Evolutionary conservation across 2,888 invertebrate genomes (phyloP).

Genomic region (Chesias legatella): DNA sequence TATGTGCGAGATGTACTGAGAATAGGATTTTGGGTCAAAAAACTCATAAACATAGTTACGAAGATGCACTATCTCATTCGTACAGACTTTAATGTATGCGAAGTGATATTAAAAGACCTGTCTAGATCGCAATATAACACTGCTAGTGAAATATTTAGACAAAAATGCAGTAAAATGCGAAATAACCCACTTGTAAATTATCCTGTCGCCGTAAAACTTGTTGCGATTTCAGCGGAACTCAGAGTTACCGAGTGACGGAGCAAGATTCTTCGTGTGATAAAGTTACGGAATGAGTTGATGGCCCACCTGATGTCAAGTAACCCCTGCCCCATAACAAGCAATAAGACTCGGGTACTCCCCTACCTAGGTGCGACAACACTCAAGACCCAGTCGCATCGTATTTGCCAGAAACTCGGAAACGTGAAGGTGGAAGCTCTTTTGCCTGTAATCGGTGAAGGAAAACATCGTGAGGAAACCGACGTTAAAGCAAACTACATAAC

Average conservation of each 20-base stretch:
- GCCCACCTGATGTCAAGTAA: no score
- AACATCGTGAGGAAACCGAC: no score
- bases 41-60: slow-evolving; percentile 25
- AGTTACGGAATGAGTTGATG: no score
- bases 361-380: no score
- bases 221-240: slow-evolving; percentile 1
- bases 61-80: slow-evolving; percentile 18
- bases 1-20: background rate
- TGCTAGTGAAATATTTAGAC: slow-evolving; percentile 1
- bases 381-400: no score
- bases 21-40: slow-evolving; percentile 19
- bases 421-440: no score
- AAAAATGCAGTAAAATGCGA: slow-evolving; percentile 10
- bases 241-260: background rate
- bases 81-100: slow-evolving; percentile 18
- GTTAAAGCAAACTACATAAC: no score
- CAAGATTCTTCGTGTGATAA: no score
- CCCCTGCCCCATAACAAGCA: no score
- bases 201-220: slow-evolving; percentile 3
- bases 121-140: slow-evolving; percentile 19
- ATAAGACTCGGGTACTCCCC: no score
- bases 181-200: slow-evolving; percentile 1
- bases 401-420: no score
- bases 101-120: slow-evolving; percentile 15
- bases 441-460: no score